Conservation (phyloP, 2,113 vertebrate species). For the Chloroceryle aenea region DNA sequence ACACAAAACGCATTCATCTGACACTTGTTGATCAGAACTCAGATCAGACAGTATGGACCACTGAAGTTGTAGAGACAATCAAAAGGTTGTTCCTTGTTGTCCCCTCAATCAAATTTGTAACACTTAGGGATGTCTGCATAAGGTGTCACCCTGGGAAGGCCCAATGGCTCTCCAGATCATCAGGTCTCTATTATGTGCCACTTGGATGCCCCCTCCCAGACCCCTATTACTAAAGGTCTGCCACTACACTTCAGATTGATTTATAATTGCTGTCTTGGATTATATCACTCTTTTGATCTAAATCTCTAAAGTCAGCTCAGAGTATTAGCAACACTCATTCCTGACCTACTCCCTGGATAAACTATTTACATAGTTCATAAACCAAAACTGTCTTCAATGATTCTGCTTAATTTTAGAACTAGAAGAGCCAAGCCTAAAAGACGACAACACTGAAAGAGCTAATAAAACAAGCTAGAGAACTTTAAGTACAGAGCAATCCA, state of each 20-base stretch:
- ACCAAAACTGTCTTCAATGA: neutral
- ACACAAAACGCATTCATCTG: neutral
- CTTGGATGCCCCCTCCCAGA: neutral
- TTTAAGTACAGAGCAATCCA: neutral
- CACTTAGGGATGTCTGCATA: neutral
- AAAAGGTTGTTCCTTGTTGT: neutral
- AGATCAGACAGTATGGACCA: neutral
- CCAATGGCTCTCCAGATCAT: neutral
- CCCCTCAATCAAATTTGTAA: neutral
- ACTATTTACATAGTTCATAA: neutral
- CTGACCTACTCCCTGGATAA: neutral
- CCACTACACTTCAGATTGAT: neutral
- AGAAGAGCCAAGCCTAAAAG: neutral
- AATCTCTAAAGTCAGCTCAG: neutral
- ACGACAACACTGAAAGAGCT: neutral
- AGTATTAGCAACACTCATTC: neutral
- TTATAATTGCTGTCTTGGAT: neutral
- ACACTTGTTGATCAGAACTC: neutral
- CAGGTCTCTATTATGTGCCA: neutral
- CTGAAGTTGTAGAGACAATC: neutral
- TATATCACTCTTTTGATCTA: neutral
- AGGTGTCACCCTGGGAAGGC: neutral
- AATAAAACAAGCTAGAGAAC: neutral
- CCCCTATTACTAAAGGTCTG: neutral
- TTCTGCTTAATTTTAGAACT: neutral